A percentile compares a stretch with the other conserved stretches of the same genome.
phyloP scores from a whole-genome alignment of 2,888 invertebrate species.

The Tipula helvola region DNA sequence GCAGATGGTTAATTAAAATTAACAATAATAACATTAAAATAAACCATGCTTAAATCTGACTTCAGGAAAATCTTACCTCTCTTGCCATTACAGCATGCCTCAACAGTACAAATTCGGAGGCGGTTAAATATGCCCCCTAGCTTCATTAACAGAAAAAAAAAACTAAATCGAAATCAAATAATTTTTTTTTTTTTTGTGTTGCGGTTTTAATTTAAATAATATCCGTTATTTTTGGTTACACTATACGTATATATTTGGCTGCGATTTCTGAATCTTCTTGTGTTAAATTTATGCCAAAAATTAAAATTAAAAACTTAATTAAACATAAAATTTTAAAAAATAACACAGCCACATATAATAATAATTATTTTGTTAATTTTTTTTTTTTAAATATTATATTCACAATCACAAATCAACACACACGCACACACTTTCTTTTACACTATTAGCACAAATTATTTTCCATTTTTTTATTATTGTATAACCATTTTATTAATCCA shows the following conservation, averaged over 20 bases:
- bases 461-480: slow-evolving; percentile 4
- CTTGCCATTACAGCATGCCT: slow-evolving; percentile 40
- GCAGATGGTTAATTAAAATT: neutral
- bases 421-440: neutral
- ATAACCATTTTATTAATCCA: slow-evolving; percentile 11
- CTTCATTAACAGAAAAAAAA: slow-evolving; percentile 23
- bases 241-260: neutral
- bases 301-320: neutral
- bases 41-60: neutral
- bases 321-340: neutral
- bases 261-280: neutral
- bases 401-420: neutral
- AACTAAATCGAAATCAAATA: neutral
- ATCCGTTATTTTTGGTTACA: neutral
- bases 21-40: neutral
- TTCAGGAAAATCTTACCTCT: slow-evolving; percentile 29
- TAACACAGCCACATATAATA: neutral
- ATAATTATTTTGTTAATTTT: neutral
- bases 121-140: slow-evolving; percentile 31
- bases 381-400: neutral
- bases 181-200: neutral
- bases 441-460: slow-evolving; percentile 9
- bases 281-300: neutral
- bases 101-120: slow-evolving; percentile 36
- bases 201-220: neutral